Evolutionary conservation across 2,113 vertebrate genomes (phyloP).

Genomic region (Myrmecophaga tridactyla): DNA sequence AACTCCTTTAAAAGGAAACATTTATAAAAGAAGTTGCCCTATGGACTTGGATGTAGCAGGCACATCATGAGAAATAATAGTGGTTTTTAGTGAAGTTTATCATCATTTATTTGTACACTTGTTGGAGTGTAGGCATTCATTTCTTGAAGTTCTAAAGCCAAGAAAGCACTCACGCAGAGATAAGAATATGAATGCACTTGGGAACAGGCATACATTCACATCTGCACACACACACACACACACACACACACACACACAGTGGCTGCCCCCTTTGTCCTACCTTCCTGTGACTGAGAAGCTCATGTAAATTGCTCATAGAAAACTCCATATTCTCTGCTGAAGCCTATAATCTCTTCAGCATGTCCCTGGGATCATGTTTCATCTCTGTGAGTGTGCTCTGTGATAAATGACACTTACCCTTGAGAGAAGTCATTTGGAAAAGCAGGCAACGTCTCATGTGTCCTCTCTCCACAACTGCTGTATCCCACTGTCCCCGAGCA

Average conservation of each 20-base stretch:
- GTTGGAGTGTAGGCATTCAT: not conserved
- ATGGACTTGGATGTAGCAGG: not conserved
- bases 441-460: not conserved
- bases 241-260: accelerated
- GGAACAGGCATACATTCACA: not conserved
- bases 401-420: constrained; percentile 42
- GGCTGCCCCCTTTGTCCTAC: not conserved
- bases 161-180: not conserved
- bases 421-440: not conserved
- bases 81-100: not conserved
- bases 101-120: not conserved
- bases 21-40: not conserved
- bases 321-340: not conserved
- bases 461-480: not conserved
- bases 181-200: not conserved
- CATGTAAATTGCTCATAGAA: constrained; percentile 45
- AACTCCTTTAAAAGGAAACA: not conserved
- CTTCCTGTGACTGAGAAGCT: constrained; percentile 38
- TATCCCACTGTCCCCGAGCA: not conserved
- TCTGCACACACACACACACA: not conserved
- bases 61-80: not conserved
- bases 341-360: constrained; percentile 44
- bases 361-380: not conserved
- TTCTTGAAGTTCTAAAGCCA: not conserved
- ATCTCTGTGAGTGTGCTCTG: not conserved